Conservation (phyloP, 1,140 invertebrate species). For the Leptopilina boulardi region DNA sequence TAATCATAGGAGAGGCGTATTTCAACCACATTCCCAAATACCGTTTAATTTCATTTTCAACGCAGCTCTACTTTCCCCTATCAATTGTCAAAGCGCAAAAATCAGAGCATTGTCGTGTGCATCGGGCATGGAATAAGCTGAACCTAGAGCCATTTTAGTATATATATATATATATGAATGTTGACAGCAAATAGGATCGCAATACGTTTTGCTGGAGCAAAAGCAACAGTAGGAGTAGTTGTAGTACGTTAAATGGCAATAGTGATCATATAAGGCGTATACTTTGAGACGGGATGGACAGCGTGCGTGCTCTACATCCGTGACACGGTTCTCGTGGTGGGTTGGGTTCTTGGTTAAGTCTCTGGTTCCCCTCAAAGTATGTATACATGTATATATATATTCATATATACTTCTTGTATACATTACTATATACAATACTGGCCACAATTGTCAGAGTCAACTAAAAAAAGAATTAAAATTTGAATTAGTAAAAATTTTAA, state of each 20-base stretch:
- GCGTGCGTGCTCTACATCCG: conserved; percentile 73
- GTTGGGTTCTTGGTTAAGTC: conserved; percentile 46
- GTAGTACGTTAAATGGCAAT: conserved; percentile 28
- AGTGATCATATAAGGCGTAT: conserved; percentile 57
- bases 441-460: too few species aligned
- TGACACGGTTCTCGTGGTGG: conserved; percentile 73
- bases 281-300: conserved; percentile 57
- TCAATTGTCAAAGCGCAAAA: conserved; percentile 3
- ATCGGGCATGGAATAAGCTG: background rate
- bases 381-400: conserved; percentile 34
- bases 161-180: conserved; percentile 30
- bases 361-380: conserved; percentile 51
- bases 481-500: too few species aligned
- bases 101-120: conserved; percentile 1
- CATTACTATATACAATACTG: too few species aligned
- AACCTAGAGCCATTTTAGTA: too few species aligned
- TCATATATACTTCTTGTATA: too few species aligned
- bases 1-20: background rate
- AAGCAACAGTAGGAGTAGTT: too few species aligned
- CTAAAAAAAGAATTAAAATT: too few species aligned
- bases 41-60: conserved; percentile 2
- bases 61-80: conserved; percentile 10
- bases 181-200: conserved; percentile 26
- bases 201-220: background rate
- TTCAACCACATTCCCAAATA: background rate